phyloP scores from a whole-genome alignment of 2,888 invertebrate species.

The Perdita meconis region DNA sequence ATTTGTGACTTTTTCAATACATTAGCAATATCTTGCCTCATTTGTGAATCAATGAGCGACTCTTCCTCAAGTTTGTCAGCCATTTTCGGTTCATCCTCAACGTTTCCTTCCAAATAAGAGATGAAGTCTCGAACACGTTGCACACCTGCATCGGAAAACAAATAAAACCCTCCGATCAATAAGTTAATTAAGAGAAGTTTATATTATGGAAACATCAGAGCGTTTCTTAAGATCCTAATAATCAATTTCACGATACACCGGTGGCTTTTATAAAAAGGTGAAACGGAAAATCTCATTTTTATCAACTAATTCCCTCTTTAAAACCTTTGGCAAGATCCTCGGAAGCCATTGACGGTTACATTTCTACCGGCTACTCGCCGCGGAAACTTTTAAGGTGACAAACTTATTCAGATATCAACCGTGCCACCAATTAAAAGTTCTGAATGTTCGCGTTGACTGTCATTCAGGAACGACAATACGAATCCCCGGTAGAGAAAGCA shows the following conservation, averaged over 20 bases:
- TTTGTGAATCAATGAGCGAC: constrained; percentile 6
- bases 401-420: constrained; percentile 42
- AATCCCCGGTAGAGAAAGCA: background rate
- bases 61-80: constrained; percentile 47
- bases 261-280: too few species aligned
- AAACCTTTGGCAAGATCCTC: background rate
- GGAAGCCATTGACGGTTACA: background rate
- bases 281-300: background rate
- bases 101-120: constrained; percentile 66
- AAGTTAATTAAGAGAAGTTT: background rate
- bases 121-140: constrained; percentile 72
- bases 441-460: constrained; percentile 41
- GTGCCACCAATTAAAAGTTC: constrained; percentile 51
- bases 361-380: constrained; percentile 2
- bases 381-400: constrained; percentile 3
- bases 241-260: background rate
- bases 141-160: constrained; percentile 59
- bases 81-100: constrained; percentile 68
- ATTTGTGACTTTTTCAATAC: constrained; percentile 67
- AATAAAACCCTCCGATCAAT: background rate
- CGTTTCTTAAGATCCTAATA: background rate
- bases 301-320: background rate
- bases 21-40: constrained; percentile 59
- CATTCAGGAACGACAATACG: constrained; percentile 9
- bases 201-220: background rate